Evolutionary conservation across 2,113 vertebrate species (phyloP), one percentile per base, ranked within the genome.

Genomic region (Seriola aureovittata): DNA sequence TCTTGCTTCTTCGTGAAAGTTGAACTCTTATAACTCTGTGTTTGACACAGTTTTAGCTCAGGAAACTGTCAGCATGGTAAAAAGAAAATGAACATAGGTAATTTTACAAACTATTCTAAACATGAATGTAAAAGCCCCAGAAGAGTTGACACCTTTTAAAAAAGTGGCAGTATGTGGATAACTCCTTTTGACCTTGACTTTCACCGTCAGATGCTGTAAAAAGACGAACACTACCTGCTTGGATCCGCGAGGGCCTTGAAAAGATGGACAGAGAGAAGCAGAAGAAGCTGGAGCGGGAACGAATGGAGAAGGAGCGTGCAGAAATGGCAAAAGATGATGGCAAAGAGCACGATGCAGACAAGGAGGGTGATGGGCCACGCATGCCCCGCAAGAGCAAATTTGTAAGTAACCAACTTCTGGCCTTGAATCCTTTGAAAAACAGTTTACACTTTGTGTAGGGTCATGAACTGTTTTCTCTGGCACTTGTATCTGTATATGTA

Each of bases 201-300:
- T 75, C 66, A 34, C 60, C 76, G 82, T 52, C 89, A 98, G 98
- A 99, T 93, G 98, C 98, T 36, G 97, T 99, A 64, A 99, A 99
- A 91, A 96, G 98, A 13, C 96, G 98, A 85, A 99, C 98, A 17
- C 94, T 99, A 71, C 98, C 98, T 71, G 98, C 97, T n/a, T 99
- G 98, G 98, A 99, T 99, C 91, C 95, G 98, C 44, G 98, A 99
- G 88, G 98, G 98, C 40, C 96, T 99, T 65, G 98, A 99, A 92
- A 99, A 99, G 92, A 99, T 99, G 98, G 98, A 99, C 91, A 91
- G 98, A 78, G 98, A 99, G 90, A 99, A 99, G 77, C 98, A 99
- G 91, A 99, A 97, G 91, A 99, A 97, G 85, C 60, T 98, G 82
- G 98, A 99, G 81, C 96, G 96, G 62, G 98, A 99, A 86, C 95